These are phyloP conservation scores for Hydropsyche tenuis DNA, from an alignment of 1,140 invertebrate genomes.

Conservation along the genomic window DNA sequence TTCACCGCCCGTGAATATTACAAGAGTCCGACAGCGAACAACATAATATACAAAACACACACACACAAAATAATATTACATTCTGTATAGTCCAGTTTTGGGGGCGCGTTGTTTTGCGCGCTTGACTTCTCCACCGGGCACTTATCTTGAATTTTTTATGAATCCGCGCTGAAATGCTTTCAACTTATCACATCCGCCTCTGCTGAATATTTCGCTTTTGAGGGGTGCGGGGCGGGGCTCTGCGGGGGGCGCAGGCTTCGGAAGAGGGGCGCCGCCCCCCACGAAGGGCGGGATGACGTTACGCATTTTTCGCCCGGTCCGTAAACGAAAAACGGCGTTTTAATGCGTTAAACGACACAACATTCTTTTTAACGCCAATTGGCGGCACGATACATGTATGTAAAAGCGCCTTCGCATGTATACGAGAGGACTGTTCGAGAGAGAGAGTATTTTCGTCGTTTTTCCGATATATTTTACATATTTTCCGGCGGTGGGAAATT, in stretches of 20 bases:
- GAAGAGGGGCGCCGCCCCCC: not conserved
- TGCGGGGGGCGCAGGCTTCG: not conserved
- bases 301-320: conserved; percentile 25
- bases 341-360: conserved; percentile 24
- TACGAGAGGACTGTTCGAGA: too few species aligned
- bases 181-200: conserved; percentile 46
- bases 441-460: too few species aligned
- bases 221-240: not conserved
- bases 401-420: too few species aligned
- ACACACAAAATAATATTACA: too few species aligned
- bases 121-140: conserved; percentile 44
- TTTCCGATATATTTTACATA: too few species aligned
- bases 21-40: not conserved
- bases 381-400: not conserved
- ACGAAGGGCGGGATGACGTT: not conserved
- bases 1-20: not conserved
- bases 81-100: not conserved
- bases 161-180: conserved; percentile 45
- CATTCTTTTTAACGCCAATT: conserved; percentile 28
- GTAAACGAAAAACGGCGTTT: conserved; percentile 32
- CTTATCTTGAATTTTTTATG: conserved; percentile 48
- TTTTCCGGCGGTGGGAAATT: too few species aligned
- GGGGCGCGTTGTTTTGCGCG: conserved; percentile 26
- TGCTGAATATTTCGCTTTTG: conserved; percentile 41
- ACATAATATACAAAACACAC: too few species aligned